Evolutionary conservation across 2,888 invertebrate species (phyloP), one percentile per base, ranked within the genome.

Genomic region (Drosophila pseudotalamancana): DNA sequence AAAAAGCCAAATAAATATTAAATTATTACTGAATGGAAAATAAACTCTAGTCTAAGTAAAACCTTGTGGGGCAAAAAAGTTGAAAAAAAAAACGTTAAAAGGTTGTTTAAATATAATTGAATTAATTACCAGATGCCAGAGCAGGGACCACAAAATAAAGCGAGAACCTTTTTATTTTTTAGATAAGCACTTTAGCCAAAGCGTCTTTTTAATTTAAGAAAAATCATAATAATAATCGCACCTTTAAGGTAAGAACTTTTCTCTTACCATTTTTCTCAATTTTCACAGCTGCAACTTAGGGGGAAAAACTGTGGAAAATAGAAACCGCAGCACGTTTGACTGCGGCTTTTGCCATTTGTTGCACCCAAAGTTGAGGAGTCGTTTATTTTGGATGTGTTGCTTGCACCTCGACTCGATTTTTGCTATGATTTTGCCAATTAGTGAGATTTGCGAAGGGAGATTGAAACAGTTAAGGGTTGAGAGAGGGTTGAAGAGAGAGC

Each of bases 241-340:
- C 43, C 29, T 43, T 43, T 18, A 18, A 27, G 43, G n/a, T n/a
- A 18, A 16, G 9, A 12, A 21, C 16, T n/a, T 25, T 12, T 1
- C 42, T 16, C 23, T 6, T 1, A 9, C 11, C 42, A 4, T 37
- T 16, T 29, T 19, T 21, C 27, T 21, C 14, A 37, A 11, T 51
- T 25, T 31, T 16, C 23, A 12, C 16, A 21, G 29, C 21, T 57
- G 16, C 6, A 19, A 42, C 46, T 56, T 56, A 9, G 5, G 3
- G 35, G 14, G 31, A 67, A 80, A 81, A 81, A 73, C 34, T 53
- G 39, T 57, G 70, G 55, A 48, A 71, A 73, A 77, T 60, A 34
- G 71, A 65, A 78, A 82, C 81, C 81, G 66, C 87, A 87, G 53
- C 81, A 81, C 81, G 81, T 85, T 82, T 62, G 68, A 56, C 61